Base-by-base conservation (phyloP, 1,140 invertebrate genomes). In the Cheumatopsyche charites region DNA sequence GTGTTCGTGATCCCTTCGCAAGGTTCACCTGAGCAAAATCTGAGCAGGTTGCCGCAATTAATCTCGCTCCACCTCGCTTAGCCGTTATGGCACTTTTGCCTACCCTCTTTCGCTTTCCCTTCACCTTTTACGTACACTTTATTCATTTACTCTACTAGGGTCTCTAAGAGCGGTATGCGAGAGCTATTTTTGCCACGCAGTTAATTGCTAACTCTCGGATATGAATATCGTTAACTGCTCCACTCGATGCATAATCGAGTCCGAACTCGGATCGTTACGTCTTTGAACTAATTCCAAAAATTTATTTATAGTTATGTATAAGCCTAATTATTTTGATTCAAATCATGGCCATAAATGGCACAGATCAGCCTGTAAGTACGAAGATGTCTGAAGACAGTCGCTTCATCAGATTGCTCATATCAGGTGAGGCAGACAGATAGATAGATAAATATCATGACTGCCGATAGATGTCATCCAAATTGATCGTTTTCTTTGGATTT, bases 41-140 rank as follows among this genome's bases (percentile, higher is more conserved):
- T 26, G 29, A 15, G 43, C 19, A 41, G 67, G 67, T 70, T 52
- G 67, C 67, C 55, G 55, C 52, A 70, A 70, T 70, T 70, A 70
- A 70, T 49, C 67, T 47, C 67, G 26, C 41, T 61, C 41, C 67
- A 61, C 52, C 55, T 29, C 49, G 19, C 47, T 42, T 49, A 29
- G 67, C 36, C 29, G 49, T 70, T 70, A 70, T 70, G 49, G 49
- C 47, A n/a, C 21, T 47, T 15, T 41, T 17, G 21, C 41, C 42
- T 41, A 12, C 6, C 62, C 15, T 65, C 29, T 19, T 65, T 21
- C 9, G 29, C 26, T 17, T 21, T 5, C 13, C 21, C 25, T 26
- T 25, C 43, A 13, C 47, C 47, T 17, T 52, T 52, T 52, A 52
- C 19, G 15, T 17, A 52, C 47, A 15, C 15, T 19, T 36, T 36